Evolutionary conservation across 2,888 invertebrate species (phyloP).

Genomic region (Polylopha cassiicola): DNA sequence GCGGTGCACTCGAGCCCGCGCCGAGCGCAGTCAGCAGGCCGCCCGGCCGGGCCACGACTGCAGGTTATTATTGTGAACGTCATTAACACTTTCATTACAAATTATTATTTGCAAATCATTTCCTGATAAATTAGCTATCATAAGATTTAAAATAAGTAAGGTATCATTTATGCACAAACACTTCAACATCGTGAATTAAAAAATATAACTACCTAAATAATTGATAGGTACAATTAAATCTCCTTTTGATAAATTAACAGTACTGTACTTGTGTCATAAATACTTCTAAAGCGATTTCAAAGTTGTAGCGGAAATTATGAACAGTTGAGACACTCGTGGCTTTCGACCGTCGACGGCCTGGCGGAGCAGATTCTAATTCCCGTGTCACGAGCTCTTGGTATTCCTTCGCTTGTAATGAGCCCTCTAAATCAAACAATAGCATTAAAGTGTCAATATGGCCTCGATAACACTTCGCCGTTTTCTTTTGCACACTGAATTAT

Average conservation of each 20-base stretch:
- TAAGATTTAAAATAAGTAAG: too few relatives aligned
- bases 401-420: conserved; percentile 69
- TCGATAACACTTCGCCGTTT: conserved; percentile 73
- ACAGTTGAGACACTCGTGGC: conserved; percentile 9
- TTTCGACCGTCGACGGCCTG: conserved; percentile 27
- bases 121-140: too few relatives aligned
- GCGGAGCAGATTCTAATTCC: conserved; percentile 47
- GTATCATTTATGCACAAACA: too few relatives aligned
- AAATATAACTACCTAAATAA: too few relatives aligned
- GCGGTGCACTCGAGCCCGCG: too few relatives aligned
- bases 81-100: conserved; percentile 17
- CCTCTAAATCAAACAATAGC: conserved; percentile 77
- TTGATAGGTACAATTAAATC: too few relatives aligned
- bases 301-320: conserved; percentile 21
- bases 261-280: too few relatives aligned
- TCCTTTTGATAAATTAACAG: too few relatives aligned
- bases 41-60: conserved; percentile 48
- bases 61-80: conserved; percentile 12
- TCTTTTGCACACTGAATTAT: conserved; percentile 70
- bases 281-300: conserved; percentile 20
- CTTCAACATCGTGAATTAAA: too few relatives aligned
- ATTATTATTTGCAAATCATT: too few relatives aligned
- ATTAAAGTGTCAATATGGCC: conserved; percentile 74
- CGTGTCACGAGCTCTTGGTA: conserved; percentile 54
- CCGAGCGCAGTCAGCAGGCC: too few relatives aligned